Evolutionary conservation across 2,113 vertebrate genomes (phyloP).

Genomic region (Numida meleagris): DNA sequence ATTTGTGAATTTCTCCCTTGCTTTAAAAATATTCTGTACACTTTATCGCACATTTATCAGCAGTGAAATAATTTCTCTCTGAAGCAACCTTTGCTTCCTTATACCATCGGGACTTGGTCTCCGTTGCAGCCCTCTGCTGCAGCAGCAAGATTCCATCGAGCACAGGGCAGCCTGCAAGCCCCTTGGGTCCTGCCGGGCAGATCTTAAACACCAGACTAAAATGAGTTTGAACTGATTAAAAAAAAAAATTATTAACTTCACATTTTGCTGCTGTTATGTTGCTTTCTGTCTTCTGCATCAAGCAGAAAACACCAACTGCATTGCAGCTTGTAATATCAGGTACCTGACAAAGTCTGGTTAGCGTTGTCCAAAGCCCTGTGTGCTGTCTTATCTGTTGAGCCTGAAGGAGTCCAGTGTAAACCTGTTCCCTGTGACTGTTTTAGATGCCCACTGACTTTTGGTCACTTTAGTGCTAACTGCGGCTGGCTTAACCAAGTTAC

Average conservation of each 20-base stretch:
- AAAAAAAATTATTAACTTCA: neutral
- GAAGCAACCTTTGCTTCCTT: neutral
- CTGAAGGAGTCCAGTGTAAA: neutral
- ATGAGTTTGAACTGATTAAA: neutral
- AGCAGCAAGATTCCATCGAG: neutral
- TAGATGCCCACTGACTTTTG: neutral
- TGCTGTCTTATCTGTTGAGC: fast-evolving
- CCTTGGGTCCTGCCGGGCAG: neutral
- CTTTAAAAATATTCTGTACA: neutral
- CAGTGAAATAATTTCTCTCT: neutral
- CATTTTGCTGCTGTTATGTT: neutral
- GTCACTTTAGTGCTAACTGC: neutral
- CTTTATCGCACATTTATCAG: neutral
- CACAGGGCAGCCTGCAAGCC: fast-evolving
- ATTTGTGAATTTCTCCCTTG: neutral
- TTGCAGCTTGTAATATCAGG: fast-evolving
- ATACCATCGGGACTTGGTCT: neutral
- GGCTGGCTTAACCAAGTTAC: neutral
- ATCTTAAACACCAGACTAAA: neutral
- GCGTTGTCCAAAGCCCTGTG: neutral
- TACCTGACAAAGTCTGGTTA: neutral
- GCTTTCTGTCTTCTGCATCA: neutral
- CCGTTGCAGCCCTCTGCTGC: neutral
- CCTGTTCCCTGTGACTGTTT: neutral
- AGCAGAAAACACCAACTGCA: neutral